Percentiles rank a stretch among this genome's conserved stretches.
phyloP scores from a whole-genome alignment of 53 echinoderm and acorn worm species.

The Henricia sp. region DNA sequence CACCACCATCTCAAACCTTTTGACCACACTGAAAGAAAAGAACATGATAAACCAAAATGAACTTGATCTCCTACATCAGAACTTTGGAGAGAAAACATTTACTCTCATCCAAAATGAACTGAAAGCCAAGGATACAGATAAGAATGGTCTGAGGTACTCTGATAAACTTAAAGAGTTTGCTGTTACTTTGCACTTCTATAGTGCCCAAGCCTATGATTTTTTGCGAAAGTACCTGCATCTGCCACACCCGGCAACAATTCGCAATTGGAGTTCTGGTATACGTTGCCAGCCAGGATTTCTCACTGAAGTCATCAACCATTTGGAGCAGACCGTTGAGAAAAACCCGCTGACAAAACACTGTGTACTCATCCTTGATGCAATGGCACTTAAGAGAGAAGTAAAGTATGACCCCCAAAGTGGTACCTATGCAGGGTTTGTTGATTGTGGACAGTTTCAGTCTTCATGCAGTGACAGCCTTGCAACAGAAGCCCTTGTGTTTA shows the following conservation, averaged over 20 bases:
- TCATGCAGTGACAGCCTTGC: slow-evolving; percentile 46
- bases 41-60: slow-evolving; percentile 51
- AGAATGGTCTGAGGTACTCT: slow-evolving; percentile 61
- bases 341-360: slow-evolving; percentile 54
- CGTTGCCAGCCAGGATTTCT: slow-evolving; percentile 71
- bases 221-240: slow-evolving; percentile 55
- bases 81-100: slow-evolving; percentile 63
- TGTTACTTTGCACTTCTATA: slow-evolving; percentile 66
- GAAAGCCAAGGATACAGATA: slow-evolving; percentile 36
- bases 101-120: slow-evolving; percentile 51
- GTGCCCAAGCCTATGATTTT: slow-evolving; percentile 74
- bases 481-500: slow-evolving; percentile 73
- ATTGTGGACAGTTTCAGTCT: slow-evolving; percentile 60
- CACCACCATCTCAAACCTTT: slow-evolving; percentile 36
- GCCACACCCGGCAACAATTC: slow-evolving; percentile 59
- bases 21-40: slow-evolving; percentile 46
- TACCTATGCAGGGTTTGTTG: slow-evolving; percentile 66
- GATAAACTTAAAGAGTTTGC: slow-evolving; percentile 69
- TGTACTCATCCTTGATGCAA: slow-evolving; percentile 67
- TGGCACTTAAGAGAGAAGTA: slow-evolving; percentile 73
- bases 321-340: slow-evolving; percentile 26
- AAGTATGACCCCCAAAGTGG: slow-evolving; percentile 53
- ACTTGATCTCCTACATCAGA: slow-evolving; percentile 51
- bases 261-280: slow-evolving; percentile 58
- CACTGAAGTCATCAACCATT: slow-evolving; percentile 57